Base-by-base conservation (phyloP, 2,113 vertebrate genomes). In the Sander vitreus region DNA sequence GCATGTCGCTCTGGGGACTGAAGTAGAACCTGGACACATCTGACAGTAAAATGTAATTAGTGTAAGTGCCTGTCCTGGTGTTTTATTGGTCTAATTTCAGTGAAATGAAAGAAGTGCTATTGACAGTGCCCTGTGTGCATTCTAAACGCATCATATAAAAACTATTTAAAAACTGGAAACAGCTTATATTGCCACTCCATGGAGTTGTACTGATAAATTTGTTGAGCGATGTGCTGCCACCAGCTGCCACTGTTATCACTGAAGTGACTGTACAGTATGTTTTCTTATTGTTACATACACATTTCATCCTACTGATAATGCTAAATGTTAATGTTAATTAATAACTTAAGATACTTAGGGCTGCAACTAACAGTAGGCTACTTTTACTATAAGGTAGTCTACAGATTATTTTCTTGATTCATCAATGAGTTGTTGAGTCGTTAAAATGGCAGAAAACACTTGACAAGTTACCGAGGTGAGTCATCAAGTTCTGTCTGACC, bases 11-110 rank as follows among this genome's bases (percentile, higher is more conserved):
- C 63, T 51, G 59, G 76, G 84, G 73, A 73, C 63, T 2, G 48
- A 53, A 86, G 84, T 81, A 78, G 78, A 89, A 81, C 71, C 78
- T 53, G 75, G 68, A 75, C 71, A 80, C 57, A 81, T 86, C 76
- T 79, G 88, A 89, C 69, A 51, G 84, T 83, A 67, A 83, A 89
- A 91, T 89, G 83, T 81, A 87, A 93, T 94, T 91, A 93, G 91
- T 18, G 16, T 81, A 88, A 93, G 90, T 89, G 88, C 62, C 77
- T 55, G 72, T 87, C 78, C 53, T 23, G 47, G 76, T 92, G 84
- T 84, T 93, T 92, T 79, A 89, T 81, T 76, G 82, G 81, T 77
- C 82, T 91, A 66, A 88, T 92, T 89, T 84, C 71, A 67, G 64
- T 68, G 79, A 90, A 85, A 85, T 80, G 33, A 87, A 89, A 80